Percentiles rank a stretch among this genome's conserved stretches.
These are phyloP conservation scores for Heliconius erato DNA, from an alignment of 2,888 invertebrate species.

Conservation along the genomic window DNA sequence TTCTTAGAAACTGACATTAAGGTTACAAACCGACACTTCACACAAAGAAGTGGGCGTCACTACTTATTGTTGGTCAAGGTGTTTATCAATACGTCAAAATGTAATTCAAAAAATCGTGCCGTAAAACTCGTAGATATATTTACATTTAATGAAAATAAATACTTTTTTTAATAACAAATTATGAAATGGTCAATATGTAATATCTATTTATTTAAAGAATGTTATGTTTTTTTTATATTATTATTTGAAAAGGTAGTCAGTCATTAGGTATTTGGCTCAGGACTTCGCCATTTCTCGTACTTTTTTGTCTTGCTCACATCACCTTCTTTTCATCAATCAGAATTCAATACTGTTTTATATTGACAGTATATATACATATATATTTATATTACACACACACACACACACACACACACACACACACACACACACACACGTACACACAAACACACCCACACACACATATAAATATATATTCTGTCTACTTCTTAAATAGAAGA, in stretches of 20 bases:
- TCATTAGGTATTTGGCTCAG: no score
- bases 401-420: not conserved
- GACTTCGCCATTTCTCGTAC: no score
- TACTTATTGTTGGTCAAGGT: slow-evolving; percentile 36
- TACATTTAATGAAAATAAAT: no score
- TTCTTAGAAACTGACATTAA: slow-evolving; percentile 39
- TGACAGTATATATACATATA: no score
- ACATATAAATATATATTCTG: not conserved
- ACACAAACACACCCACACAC: not conserved
- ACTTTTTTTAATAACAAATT: no score
- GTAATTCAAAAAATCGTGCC: slow-evolving; percentile 1
- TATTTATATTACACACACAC: not conserved
- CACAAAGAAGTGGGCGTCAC: slow-evolving; percentile 37
- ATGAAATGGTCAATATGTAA: no score
- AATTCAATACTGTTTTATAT: no score
- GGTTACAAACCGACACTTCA: slow-evolving; percentile 7
- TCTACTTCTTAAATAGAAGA: not conserved
- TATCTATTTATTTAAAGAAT: no score
- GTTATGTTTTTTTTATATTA: no score
- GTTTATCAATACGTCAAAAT: slow-evolving; percentile 17
- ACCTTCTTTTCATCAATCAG: no score
- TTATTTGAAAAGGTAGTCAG: no score
- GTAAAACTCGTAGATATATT: not conserved
- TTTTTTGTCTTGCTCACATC: no score
- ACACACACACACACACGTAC: not conserved